Percentiles rank a stretch among this genome's conserved stretches.
Conservation (phyloP, 2,113 vertebrate genomes). For the Laticauda laticaudata region DNA sequence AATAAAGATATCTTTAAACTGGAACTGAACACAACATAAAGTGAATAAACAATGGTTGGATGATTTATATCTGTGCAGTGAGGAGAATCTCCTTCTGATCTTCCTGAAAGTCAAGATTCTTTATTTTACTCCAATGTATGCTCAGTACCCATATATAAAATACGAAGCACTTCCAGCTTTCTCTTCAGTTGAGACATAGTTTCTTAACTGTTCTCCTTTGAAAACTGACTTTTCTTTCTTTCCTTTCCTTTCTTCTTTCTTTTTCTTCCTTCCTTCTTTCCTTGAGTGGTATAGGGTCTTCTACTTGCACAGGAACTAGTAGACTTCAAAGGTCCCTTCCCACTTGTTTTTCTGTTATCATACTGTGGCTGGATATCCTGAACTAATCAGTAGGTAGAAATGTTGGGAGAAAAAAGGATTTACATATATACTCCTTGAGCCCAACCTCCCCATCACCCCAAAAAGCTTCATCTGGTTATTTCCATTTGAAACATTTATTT, state of each 20-base stretch:
- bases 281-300: neutral
- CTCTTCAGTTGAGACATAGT: neutral
- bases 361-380: neutral
- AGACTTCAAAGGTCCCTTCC: neutral
- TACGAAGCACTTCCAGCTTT: neutral
- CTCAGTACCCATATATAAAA: neutral
- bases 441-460: neutral
- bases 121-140: neutral
- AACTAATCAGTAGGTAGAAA: neutral
- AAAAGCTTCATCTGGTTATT: neutral
- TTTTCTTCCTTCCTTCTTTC: neutral
- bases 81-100: neutral
- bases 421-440: neutral
- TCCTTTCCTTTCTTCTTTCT: too few relatives aligned
- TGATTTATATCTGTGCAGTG: neutral
- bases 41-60: neutral
- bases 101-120: neutral
- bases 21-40: neutral
- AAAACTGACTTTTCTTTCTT: neutral
- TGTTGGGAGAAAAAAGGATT: neutral
- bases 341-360: neutral
- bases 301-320: neutral
- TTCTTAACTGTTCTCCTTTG: neutral
- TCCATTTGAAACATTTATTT: slow-evolving; percentile 91
- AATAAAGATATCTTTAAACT: neutral